Evolutionary conservation across 1,140 invertebrate genomes (phyloP).

Genomic region (Bombus sibiricus): DNA sequence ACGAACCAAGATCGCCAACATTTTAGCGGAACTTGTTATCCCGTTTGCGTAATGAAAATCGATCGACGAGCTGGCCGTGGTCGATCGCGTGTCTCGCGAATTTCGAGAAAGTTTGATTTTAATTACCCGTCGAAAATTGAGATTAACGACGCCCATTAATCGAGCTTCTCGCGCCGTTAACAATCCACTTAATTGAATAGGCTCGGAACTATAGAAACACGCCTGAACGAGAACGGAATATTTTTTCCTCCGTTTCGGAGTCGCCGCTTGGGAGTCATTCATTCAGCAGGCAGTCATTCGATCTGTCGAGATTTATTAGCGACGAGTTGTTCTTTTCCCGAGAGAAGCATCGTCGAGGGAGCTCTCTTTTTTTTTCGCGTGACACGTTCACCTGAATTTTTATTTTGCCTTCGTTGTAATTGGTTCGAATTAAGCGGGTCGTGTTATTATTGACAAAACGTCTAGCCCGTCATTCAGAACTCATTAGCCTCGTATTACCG

Average conservation of each 20-base stretch:
- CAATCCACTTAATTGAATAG: conserved; percentile 25
- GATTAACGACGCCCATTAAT: conserved; percentile 19
- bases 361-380: neutral
- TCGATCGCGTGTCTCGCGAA: conserved; percentile 15
- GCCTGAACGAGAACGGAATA: neutral
- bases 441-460: conserved; percentile 11
- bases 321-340: neutral
- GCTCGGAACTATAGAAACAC: no score
- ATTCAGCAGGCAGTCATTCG: neutral
- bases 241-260: neutral
- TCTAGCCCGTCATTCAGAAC: neutral
- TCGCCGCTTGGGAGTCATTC: neutral
- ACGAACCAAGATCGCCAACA: conserved; percentile 24
- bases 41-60: conserved; percentile 33
- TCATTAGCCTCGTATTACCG: neutral
- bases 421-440: neutral
- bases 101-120: conserved; percentile 29
- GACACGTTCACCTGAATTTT: neutral
- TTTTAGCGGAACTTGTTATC: conserved; percentile 38
- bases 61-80: neutral
- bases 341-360: neutral
- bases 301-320: neutral
- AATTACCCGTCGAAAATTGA: conserved; percentile 34
- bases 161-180: neutral
- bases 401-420: neutral